These are phyloP conservation scores for Climacteris rufus DNA, from an alignment of 2,113 vertebrate species.

Conservation along the genomic window DNA sequence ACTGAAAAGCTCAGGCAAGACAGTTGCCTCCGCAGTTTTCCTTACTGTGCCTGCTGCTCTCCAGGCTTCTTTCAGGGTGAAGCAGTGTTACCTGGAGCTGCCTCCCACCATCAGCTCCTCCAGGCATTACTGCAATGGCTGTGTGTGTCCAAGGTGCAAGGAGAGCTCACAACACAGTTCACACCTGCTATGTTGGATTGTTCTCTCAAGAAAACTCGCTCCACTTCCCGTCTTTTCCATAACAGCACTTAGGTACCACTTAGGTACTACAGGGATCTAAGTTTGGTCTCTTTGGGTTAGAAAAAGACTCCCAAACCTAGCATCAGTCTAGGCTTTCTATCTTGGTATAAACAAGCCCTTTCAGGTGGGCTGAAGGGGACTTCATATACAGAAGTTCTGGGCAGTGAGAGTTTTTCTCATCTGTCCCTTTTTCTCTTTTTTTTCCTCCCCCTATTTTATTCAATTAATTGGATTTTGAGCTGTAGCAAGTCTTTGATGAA, in stretches of 20 bases:
- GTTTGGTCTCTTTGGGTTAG: neutral
- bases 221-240: neutral
- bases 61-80: neutral
- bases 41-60: neutral
- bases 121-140: fast-evolving
- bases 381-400: neutral
- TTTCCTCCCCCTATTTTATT: neutral
- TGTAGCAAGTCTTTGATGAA: neutral
- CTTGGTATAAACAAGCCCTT: neutral
- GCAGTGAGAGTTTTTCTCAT: no score
- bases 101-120: neutral
- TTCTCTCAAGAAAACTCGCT: neutral
- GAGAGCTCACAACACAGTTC: neutral
- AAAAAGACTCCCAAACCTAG: neutral
- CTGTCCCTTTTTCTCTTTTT: no score
- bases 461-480: neutral
- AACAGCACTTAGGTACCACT: neutral
- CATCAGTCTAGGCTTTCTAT: neutral
- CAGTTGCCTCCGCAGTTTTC: fast-evolving
- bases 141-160: neutral
- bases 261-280: neutral
- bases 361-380: neutral
- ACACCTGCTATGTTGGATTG: fast-evolving
- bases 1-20: neutral
- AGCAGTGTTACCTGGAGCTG: neutral